A percentile compares a stretch with the other conserved stretches of the same genome.
These are phyloP conservation scores for Hystrix cristata DNA, from an alignment of 2,113 vertebrate genomes.

Conservation along the genomic window DNA sequence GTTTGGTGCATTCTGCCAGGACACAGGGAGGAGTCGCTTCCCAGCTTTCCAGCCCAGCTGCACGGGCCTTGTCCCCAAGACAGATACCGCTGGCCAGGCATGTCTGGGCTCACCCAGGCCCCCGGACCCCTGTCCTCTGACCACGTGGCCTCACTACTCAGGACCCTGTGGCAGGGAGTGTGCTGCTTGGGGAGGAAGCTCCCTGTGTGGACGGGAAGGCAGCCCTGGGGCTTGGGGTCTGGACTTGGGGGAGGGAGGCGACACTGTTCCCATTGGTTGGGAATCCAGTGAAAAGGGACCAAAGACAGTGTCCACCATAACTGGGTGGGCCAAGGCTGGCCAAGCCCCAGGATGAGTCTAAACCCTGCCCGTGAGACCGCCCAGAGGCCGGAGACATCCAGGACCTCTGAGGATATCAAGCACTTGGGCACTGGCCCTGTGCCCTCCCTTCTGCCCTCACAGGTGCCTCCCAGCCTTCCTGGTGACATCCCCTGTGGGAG, in stretches of 20 bases:
- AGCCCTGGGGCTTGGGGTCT: neutral
- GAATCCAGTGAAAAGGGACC: neutral
- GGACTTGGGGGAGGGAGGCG: neutral
- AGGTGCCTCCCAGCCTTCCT: accelerated
- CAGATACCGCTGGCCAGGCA: no score
- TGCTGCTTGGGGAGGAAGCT: neutral
- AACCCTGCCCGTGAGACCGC: accelerated
- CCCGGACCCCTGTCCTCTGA: neutral
- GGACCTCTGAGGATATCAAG: accelerated
- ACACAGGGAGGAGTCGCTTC: accelerated
- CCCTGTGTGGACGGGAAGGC: neutral
- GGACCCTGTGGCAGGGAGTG: accelerated
- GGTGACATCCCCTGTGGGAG: no score
- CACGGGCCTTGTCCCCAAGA: no score
- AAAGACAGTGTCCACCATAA: accelerated
- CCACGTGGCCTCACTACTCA: neutral
- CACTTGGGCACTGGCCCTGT: neutral
- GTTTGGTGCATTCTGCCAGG: accelerated
- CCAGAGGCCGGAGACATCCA: neutral
- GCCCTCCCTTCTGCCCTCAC: accelerated
- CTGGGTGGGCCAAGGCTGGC: neutral
- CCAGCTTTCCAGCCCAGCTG: accelerated
- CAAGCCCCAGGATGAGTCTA: accelerated
- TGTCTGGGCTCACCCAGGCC: neutral
- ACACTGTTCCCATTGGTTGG: neutral